Conservation (phyloP, 2,888 invertebrate genomes). For the Molorchus minor region DNA sequence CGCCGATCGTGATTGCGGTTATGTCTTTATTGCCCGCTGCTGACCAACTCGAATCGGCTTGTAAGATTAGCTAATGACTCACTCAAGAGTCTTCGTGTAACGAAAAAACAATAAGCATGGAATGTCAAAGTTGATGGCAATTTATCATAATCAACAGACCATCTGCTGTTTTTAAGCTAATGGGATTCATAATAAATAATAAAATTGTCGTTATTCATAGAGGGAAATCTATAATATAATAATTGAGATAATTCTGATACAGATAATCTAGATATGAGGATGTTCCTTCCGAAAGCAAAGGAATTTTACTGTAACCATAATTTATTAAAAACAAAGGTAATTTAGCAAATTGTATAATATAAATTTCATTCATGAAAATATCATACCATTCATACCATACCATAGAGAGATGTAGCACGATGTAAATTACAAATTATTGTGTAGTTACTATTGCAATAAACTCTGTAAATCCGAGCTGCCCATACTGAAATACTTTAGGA, state of each 20-base stretch:
- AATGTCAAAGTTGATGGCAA: constrained; percentile 4
- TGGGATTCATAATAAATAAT: neutral
- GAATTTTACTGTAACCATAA: too few relatives aligned
- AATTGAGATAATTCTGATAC: too few relatives aligned
- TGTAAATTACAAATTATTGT: too few relatives aligned
- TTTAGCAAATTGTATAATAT: too few relatives aligned
- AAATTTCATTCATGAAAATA: too few relatives aligned
- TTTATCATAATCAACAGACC: neutral
- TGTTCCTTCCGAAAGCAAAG: too few relatives aligned
- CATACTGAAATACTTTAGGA: neutral
- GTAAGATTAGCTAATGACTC: neutral
- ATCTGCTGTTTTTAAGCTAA: constrained; percentile 4
- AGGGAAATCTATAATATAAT: neutral
- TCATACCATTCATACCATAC: too few relatives aligned
- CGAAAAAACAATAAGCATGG: neutral
- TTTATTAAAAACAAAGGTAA: too few relatives aligned
- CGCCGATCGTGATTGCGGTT: neutral
- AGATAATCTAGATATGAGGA: too few relatives aligned
- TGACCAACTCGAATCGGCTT: neutral
- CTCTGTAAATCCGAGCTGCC: neutral
- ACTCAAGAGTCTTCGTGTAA: neutral
- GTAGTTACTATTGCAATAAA: neutral
- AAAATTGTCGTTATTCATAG: too few relatives aligned
- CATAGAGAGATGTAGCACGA: too few relatives aligned
- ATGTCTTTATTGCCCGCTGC: neutral